Evolutionary conservation across 37 sponge, comb jelly and placozoan genomes (phyloP).

Genomic region (Chondrosia reniformis): DNA sequence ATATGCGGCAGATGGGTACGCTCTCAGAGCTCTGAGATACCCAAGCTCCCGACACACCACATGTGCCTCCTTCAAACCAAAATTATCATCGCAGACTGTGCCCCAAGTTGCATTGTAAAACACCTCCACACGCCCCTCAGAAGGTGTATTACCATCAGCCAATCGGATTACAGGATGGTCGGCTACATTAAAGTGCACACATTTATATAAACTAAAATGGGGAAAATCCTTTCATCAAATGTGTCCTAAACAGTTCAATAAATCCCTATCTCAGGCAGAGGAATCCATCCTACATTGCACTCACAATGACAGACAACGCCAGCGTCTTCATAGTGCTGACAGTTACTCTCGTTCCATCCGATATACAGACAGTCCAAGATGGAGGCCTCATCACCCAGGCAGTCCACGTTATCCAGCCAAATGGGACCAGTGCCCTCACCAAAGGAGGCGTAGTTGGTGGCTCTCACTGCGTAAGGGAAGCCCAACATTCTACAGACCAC

Average conservation of each 20-base stretch:
- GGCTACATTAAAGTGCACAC: too few relatives aligned
- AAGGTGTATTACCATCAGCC: not conserved
- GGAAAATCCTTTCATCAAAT: too few relatives aligned
- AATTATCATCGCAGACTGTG: conserved; percentile 36
- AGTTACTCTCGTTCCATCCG: conserved; percentile 12
- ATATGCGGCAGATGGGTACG: not conserved
- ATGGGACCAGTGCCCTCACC: conserved; percentile 5
- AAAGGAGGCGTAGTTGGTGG: not conserved
- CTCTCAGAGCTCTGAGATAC: not conserved
- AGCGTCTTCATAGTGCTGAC: conserved; percentile 4
- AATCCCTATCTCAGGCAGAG: too few relatives aligned
- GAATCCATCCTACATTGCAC: too few relatives aligned
- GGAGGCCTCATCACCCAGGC: not conserved
- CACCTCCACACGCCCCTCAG: conserved; percentile 32
- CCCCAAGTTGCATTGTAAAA: conserved; percentile 27
- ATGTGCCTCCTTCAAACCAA: not conserved
- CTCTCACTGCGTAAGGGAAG: not conserved
- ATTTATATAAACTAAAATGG: too few relatives aligned
- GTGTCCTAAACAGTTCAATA: too few relatives aligned
- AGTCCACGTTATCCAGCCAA: not conserved
- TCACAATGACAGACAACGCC: conserved; percentile 11
- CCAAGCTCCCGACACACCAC: conserved; percentile 37
- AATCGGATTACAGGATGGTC: too few relatives aligned
- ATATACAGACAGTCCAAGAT: not conserved
- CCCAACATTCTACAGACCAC: conserved; percentile 15